A percentile compares a stretch with the other conserved stretches of the same genome.
These are phyloP conservation scores for Manacus vitellinus DNA, from an alignment of 2,113 vertebrate species.

Conservation along the genomic window DNA sequence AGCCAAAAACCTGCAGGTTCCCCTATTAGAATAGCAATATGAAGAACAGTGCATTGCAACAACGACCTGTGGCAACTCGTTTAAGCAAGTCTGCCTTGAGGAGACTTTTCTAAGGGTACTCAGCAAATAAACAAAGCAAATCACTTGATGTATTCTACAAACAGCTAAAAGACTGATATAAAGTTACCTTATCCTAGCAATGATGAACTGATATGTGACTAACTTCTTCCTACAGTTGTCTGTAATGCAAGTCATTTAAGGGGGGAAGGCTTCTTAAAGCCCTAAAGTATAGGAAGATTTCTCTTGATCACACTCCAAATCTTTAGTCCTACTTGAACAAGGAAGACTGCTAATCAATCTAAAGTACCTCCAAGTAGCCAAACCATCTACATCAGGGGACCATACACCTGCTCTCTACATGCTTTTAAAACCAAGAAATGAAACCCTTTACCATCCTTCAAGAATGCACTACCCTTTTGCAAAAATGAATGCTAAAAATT, in stretches of 20 bases:
- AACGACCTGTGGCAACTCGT: background rate
- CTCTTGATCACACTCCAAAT: background rate
- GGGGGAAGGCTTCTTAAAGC: background rate
- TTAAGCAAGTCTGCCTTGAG: fast-evolving
- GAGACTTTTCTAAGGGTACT: background rate
- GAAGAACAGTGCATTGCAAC: background rate
- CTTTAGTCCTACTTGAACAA: background rate
- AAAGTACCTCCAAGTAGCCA: background rate
- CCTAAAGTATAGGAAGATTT: background rate
- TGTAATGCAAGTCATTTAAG: background rate
- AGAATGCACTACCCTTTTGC: background rate
- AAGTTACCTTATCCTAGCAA: background rate
- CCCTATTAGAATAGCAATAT: background rate
- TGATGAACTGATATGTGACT: background rate
- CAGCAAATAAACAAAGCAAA: background rate
- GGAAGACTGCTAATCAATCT: background rate
- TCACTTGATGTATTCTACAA: background rate
- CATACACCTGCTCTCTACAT: background rate
- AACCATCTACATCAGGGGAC: background rate
- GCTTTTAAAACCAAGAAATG: background rate
- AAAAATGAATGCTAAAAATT: background rate
- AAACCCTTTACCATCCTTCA: background rate
- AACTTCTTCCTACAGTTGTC: background rate
- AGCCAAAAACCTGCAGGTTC: background rate
- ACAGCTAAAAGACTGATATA: background rate